These are phyloP conservation scores for Grammomys dolichurus DNA, from an alignment of 2,113 vertebrate species.

Conservation along the genomic window DNA sequence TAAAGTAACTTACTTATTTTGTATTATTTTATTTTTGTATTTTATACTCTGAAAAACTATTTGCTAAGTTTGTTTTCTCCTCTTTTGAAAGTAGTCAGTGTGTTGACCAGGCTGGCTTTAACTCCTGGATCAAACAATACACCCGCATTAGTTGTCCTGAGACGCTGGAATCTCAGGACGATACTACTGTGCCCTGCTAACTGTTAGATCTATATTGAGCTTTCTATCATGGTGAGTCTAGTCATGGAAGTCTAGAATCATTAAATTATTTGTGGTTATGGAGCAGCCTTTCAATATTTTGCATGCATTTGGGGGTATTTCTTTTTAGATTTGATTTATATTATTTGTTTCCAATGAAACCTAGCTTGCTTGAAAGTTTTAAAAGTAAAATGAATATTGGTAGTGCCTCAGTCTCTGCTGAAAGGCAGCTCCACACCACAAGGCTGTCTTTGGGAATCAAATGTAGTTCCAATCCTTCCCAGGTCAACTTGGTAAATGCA, in stretches of 20 bases:
- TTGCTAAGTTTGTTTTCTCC: neutral
- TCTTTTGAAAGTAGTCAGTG: neutral
- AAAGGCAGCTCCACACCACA: neutral
- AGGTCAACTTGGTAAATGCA: neutral
- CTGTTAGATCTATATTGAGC: neutral
- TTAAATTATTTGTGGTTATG: neutral
- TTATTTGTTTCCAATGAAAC: neutral
- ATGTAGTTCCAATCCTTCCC: neutral
- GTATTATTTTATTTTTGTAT: neutral
- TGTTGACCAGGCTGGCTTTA: neutral
- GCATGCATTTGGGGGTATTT: neutral
- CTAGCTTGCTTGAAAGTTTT: neutral
- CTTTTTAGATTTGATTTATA: neutral
- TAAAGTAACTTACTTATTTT: neutral
- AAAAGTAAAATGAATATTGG: conserved; percentile 13
- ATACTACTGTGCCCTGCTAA: neutral
- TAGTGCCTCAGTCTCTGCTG: neutral
- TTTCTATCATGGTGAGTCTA: neutral
- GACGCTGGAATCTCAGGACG: neutral
- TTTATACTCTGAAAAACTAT: neutral
- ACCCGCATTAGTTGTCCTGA: neutral
- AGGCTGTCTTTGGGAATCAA: neutral
- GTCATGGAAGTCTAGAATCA: neutral
- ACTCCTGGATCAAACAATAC: neutral
- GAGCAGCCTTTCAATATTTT: neutral